Evolutionary conservation across 2,888 invertebrate genomes (phyloP), one percentile per base, ranked within the genome.

Genomic region (Ellobium chinense): DNA sequence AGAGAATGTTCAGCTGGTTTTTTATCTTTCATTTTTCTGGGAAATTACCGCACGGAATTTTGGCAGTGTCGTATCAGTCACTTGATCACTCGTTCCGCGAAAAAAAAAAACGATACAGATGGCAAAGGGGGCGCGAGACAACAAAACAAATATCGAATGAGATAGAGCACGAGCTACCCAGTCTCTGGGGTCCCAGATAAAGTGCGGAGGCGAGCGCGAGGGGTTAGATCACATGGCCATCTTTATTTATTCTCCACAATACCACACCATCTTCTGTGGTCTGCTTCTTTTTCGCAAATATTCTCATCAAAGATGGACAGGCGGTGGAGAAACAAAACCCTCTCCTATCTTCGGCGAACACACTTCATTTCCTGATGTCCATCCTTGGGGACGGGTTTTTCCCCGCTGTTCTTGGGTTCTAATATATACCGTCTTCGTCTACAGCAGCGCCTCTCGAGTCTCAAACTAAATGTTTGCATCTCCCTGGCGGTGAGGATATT

Each of bases 381-480:
- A 36, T 72, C 70, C 56, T 70, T 24, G 14, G 36, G 36, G 72
- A 72, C 54, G 21, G 21, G 12, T 7, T 65, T 68, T 68, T 68
- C 36, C 36, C 31, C n/a, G n/a, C n/a, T 14, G 7, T 37, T 39
- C 27, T 14, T 24, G n/a, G 4, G 34, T 34, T 60, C 60, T 21
- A 24, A 72, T 72, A 72, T n/a, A n/a, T 58, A 37, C 36, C 21
- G 14, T 24, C 18, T 5, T 36, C 36, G 58, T 72, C 37, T 60
- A 60, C 72, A 72, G 36, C 58, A 31, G 58, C 27, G n/a, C 54
- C 37, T 72, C 34, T 58, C 27, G 58, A 29, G 60, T 72, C 36
- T 39, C 72, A 58, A 72, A 72, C 56, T 72, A 72, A 70, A 72
- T 72, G 72, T 60, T 56, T 72, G 58, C 36, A n/a, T 72, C 60